Evolutionary conservation across 2,888 invertebrate species (phyloP).

Genomic region (Drosophila multiciliata): DNA sequence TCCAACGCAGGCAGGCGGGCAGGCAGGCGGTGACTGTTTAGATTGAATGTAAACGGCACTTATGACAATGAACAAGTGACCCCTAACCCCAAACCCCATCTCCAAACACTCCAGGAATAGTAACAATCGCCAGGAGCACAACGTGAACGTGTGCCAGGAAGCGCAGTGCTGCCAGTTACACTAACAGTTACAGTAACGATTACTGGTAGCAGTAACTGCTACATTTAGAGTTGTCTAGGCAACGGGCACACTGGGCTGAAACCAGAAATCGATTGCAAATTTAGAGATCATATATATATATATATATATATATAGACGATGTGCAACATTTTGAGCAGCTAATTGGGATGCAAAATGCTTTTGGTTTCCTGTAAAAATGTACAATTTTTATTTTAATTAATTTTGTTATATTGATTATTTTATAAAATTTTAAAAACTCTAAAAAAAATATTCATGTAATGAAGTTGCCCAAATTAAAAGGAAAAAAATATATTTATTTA

Average conservation of each 20-base stretch:
- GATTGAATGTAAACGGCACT: conserved; percentile 76
- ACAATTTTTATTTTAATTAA: too few relatives aligned
- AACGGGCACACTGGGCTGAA: conserved; percentile 13
- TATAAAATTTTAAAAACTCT: too few relatives aligned
- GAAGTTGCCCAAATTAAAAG: not conserved
- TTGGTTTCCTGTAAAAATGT: too few relatives aligned
- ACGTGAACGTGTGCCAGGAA: conserved; percentile 20
- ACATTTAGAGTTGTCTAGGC: conserved; percentile 5
- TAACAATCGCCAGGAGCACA: conserved; percentile 14
- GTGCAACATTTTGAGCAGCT: not conserved
- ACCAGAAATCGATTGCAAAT: not conserved
- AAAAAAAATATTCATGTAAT: not conserved
- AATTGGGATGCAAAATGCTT: too few relatives aligned
- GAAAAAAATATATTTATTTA: too few relatives aligned
- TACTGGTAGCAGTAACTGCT: not conserved
- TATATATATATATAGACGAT: too few relatives aligned
- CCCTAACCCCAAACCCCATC: conserved; percentile 16
- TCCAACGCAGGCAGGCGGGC: not conserved
- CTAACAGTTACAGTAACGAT: conserved; percentile 1
- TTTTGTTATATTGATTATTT: too few relatives aligned
- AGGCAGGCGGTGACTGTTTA: conserved; percentile 57
- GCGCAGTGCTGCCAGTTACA: conserved; percentile 12
- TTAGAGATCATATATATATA: not conserved
- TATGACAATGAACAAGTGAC: conserved; percentile 73
- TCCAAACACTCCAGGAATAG: not conserved